Evolutionary conservation across 2,888 invertebrate species (phyloP), one percentile per base, ranked within the genome.

Genomic region (Hydraecia micacea): DNA sequence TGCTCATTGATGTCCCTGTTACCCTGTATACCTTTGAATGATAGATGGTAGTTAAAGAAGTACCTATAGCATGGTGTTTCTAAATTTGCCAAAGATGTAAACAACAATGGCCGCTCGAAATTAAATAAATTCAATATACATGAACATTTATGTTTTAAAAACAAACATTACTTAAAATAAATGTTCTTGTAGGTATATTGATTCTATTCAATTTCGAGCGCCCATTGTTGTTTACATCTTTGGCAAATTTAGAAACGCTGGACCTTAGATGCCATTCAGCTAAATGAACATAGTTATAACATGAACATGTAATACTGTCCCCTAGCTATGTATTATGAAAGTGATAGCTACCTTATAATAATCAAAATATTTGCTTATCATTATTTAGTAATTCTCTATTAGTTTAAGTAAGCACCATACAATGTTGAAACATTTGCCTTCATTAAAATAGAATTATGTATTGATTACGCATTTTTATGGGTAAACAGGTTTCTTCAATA

Each of bases 401-500:
- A 42, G 15, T 70, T 46, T 55, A 49, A n/a, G 7, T 70, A 70
- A 60, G 25, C 49, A 68, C n/a, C 46, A 32, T 60, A 52, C 1
- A 8, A 73, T 69, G 58, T 65, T 65, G 73, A 70, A 85, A 77
- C 70, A 67, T 77, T 75, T 71, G 73, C 49, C 25, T 84, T 74
- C 46, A 77, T 77, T 79, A 78, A 25, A 79, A 70, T 60, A 52
- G 28, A 81, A 84, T 77, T 82, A 84, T 75, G 80, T 68, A 73
- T 46, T 70, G 55, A 79, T 77, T 77, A 71, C 70, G 72, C 62
- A 83, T 84, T 79, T 80, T 62, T 81, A 80, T 28, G 42, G 55
- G 46, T 73, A 88, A 88, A 88, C 80, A 76, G 85, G 86, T 88
- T 86, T 77, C 46, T n/a, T 75, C 70, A 82, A 79, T 76, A 72